phyloP scores from a whole-genome alignment of 2,113 vertebrate genomes.

The Collichthys lucidus region DNA sequence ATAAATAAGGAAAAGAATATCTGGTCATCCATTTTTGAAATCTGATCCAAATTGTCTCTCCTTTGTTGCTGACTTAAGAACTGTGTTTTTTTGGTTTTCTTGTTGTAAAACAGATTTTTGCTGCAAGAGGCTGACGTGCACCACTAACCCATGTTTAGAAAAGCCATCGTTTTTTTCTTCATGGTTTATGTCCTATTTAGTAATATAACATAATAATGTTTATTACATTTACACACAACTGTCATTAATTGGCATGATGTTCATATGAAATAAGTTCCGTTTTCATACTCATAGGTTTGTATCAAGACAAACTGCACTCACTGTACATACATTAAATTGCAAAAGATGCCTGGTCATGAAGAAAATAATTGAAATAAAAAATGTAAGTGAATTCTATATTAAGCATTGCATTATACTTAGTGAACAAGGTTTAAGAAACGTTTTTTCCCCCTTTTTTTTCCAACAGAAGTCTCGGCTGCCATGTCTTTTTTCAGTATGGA shows the following conservation, averaged over 20 bases:
- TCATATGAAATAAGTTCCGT: background rate
- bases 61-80: too few species aligned
- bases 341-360: background rate
- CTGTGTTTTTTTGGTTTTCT: too few species aligned
- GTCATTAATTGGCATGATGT: background rate
- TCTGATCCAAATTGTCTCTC: too few species aligned
- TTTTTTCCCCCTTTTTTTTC: background rate
- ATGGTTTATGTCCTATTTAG: too few species aligned
- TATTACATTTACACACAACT: background rate
- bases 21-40: too few species aligned
- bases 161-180: too few species aligned
- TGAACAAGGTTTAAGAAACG: slow-evolving; percentile 5
- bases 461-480: slow-evolving; percentile 75
- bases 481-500: slow-evolving; percentile 79
- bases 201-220: background rate
- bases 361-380: background rate
- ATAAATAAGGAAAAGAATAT: too few species aligned
- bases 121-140: too few species aligned
- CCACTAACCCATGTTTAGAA: too few species aligned
- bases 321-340: background rate
- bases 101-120: too few species aligned
- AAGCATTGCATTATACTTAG: background rate
- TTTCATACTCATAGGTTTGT: background rate
- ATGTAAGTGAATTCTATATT: background rate
- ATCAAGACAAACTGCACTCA: background rate